Base-by-base conservation (phyloP, 2,888 invertebrate genomes). In the Argynnis bischoffii region DNA sequence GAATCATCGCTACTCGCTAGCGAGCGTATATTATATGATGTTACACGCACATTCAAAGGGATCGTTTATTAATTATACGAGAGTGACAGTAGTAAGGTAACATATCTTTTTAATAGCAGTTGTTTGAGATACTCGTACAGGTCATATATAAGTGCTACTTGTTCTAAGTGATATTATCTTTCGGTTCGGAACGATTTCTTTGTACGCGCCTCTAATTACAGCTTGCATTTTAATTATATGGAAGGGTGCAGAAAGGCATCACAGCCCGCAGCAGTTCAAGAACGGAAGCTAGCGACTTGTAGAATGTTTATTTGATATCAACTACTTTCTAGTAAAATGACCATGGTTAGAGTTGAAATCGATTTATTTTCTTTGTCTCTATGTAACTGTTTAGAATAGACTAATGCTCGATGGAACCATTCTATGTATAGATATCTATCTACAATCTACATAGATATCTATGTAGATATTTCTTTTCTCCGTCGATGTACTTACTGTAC, bases 211-310 rank as follows among this genome's bases (percentile, higher is more conserved):
- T 82, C 83, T 87, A 84, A 89, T 88, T 85, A 87, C 76, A 75
- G 83, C 81, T 80, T 85, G 85, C 78, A 82, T 86, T 89, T 86
- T 89, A 91, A 91, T 90, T 89, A 86, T 81, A 89, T 79, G 76
- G 84, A 79, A 80, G 87, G 86, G 85, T 82, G 85, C 81, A 84
- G 85, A 81, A 85, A 83, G 81, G 77, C 71, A 78, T 75, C 75
- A 83, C 3, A 18, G 51, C 50, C 51, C 14, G 16, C 48, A 69
- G 66, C 51, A 59, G 67, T 63, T 59, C 50, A 63, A 70, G 72
- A 55, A 55, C 69, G 56, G 64, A 63, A 63, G 63, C 60, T 64
- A 15, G 46, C 11, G 26, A 35, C 55, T 60, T 55, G 31, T 50
- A 60, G 16, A 48, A 6, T 50, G 5, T 47, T n/a, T 26, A 47